These are phyloP conservation scores for Hippocampus kuda DNA, from an alignment of 2,797 vertebrate species.

Conservation along the genomic window DNA sequence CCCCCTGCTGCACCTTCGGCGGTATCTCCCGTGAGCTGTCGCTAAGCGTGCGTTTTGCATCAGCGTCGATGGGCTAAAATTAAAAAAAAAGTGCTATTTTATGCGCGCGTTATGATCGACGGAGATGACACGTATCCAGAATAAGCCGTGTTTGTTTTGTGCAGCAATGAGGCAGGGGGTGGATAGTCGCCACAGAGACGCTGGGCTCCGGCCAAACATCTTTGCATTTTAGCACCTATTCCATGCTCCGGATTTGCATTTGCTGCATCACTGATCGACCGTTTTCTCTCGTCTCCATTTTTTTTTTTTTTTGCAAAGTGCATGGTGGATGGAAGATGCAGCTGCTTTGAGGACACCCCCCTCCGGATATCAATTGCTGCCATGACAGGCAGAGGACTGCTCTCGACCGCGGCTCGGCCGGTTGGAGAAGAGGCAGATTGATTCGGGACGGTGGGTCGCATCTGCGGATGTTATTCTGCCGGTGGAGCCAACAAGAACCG, in stretches of 20 bases:
- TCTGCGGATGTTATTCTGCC: slow-evolving; percentile 51
- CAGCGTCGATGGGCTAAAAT: slow-evolving; percentile 10
- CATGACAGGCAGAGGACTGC: slow-evolving; percentile 69
- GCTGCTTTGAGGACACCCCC: slow-evolving; percentile 60
- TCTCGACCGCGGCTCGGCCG: slow-evolving; percentile 54
- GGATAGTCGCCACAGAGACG: slow-evolving; percentile 62
- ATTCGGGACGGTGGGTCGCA: slow-evolving; percentile 53
- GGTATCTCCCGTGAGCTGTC: slow-evolving; percentile 36
- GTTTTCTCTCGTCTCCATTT: slow-evolving; percentile 20
- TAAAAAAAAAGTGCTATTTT: not conserved
- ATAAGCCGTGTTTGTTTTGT: slow-evolving; percentile 60
- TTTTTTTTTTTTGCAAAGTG: slow-evolving; percentile 31
- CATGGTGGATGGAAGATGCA: slow-evolving; percentile 51
- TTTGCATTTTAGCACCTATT: slow-evolving; percentile 55
- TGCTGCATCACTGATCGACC: slow-evolving; percentile 40
- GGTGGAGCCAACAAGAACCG: slow-evolving; percentile 43
- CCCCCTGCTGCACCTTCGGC: slow-evolving; percentile 32
- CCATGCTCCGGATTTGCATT: slow-evolving; percentile 36
- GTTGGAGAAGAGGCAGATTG: slow-evolving; percentile 57
- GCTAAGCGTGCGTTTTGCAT: slow-evolving; percentile 28
- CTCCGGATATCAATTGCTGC: slow-evolving; percentile 52
- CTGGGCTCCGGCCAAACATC: slow-evolving; percentile 66
- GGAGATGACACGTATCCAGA: slow-evolving; percentile 43
- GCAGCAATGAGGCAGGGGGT: slow-evolving; percentile 62
- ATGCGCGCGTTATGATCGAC: slow-evolving; percentile 35